Percentiles rank a stretch among this genome's conserved stretches.
These are phyloP conservation scores for Gavia stellata DNA, from an alignment of 2,113 vertebrate species.

Conservation along the genomic window DNA sequence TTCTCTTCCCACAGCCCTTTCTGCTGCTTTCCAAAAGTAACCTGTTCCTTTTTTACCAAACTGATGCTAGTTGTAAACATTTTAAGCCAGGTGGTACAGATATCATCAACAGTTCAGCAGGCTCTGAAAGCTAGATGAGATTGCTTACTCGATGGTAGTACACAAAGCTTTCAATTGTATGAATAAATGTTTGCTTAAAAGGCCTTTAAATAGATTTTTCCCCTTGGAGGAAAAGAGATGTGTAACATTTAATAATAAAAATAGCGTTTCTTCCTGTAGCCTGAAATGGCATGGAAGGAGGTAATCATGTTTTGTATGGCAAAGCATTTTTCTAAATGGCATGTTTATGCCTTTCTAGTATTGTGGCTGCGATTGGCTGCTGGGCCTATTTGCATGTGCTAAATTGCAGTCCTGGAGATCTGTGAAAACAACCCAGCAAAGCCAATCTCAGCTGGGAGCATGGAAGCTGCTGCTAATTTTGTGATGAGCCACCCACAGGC, in stretches of 20 bases:
- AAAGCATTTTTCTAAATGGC: slow-evolving; percentile 9
- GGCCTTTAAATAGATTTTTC: slow-evolving; percentile 15
- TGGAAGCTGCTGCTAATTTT: slow-evolving; percentile 55
- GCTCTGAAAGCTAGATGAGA: not conserved
- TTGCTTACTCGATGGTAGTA: not conserved
- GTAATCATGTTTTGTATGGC: slow-evolving; percentile 14
- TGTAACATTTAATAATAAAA: slow-evolving; percentile 21
- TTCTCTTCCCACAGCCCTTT: not conserved
- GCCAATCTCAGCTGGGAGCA: slow-evolving; percentile 55
- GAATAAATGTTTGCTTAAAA: slow-evolving; percentile 12
- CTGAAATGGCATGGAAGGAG: slow-evolving; percentile 35
- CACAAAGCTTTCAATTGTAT: not conserved
- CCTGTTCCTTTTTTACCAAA: not conserved
- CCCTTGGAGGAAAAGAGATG: not conserved
- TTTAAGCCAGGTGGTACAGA: not conserved
- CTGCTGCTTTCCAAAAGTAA: not conserved
- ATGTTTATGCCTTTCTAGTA: slow-evolving; percentile 1
- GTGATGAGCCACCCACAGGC: slow-evolving; percentile 46
- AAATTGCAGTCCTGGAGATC: slow-evolving; percentile 32
- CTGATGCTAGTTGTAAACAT: not conserved
- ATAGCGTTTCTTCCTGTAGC: not conserved
- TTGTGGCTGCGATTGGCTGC: slow-evolving; percentile 29
- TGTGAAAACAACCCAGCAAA: slow-evolving; percentile 38
- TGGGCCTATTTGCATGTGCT: slow-evolving; percentile 40
- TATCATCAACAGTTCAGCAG: not conserved